Percentiles rank a stretch among this genome's conserved stretches.
Evolutionary conservation across 2,797 vertebrate species (phyloP).

Genomic region (Periophthalmus magnuspinnatus): DNA sequence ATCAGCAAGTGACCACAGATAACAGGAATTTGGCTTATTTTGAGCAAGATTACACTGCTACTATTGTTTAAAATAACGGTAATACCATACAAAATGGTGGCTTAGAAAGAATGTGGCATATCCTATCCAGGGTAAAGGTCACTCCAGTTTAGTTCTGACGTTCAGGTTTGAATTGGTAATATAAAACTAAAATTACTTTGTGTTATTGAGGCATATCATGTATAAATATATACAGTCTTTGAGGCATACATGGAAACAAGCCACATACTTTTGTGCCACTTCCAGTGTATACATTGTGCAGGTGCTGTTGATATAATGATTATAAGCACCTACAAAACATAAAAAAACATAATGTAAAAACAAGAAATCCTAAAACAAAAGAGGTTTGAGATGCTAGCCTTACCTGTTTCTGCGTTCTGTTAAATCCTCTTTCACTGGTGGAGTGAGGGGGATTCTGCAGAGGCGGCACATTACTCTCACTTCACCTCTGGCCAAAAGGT

Average conservation of each 20-base stretch:
- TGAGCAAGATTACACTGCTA: conserved; percentile 34
- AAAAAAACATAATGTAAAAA: neutral
- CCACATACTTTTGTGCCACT: neutral
- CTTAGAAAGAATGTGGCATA: neutral
- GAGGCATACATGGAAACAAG: too few relatives aligned
- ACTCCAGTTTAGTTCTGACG: neutral
- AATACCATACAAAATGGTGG: neutral
- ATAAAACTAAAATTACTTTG: neutral
- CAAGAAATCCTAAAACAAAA: neutral
- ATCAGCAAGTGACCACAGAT: conserved; percentile 60
- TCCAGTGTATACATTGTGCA: neutral
- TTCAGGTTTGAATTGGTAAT: neutral
- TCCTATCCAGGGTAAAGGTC: neutral
- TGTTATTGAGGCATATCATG: too few relatives aligned
- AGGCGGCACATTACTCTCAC: conserved; percentile 77
- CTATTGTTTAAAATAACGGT: neutral
- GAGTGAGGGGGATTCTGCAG: conserved; percentile 66
- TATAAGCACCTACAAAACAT: neutral
- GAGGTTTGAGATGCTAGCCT: conserved; percentile 3
- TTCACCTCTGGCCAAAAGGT: conserved; percentile 57
- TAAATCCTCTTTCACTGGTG: conserved; percentile 38
- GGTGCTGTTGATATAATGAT: neutral
- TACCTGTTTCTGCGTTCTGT: conserved; percentile 29
- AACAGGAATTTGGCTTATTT: conserved; percentile 59
- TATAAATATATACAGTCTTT: too few relatives aligned